Evolutionary conservation across 2,888 invertebrate species (phyloP), one percentile per base, ranked within the genome.

Genomic region (Girardia tigrina): DNA sequence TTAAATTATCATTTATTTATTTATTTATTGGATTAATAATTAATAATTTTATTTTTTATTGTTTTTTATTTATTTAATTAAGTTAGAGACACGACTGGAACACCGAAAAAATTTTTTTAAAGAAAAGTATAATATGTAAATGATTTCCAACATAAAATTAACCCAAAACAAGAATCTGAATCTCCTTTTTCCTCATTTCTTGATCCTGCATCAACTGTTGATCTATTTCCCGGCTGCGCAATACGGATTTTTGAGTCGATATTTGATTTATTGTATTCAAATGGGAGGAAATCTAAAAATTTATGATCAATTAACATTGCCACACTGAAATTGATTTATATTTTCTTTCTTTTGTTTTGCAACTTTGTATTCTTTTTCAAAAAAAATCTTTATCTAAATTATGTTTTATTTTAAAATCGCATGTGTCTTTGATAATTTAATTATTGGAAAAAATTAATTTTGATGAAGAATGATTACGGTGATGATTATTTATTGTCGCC

Each of bases 221-320:
- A 56, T 56, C 56, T 56, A 56, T 56, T 23, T 56, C 56, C n/a
- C 56, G 56, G 56, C 56, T 56, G n/a, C 56, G 56, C 56, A 56
- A n/a, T 56, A 56, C 56, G n/a, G 56, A 56, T 56, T 56, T 56
- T 56, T 56, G 56, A 56, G 56, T 56, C 4, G 56, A 56, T 56
- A 56, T 56, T 56, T 56, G 56, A 56, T 56, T 56, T 56, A 56
- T 56, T n/a, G 56, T 56, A 23, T 56, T 56, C 56, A 56, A 56
- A 56, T 56, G 56, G 56, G 56, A 56, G n/a, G 56, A 56, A 56
- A 56, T 56, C 56, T 56, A 56, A 56, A 56, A 56, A 56, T 56
- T 56, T 56, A 56, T 56, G 56, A 56, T 56, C 56, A n/a, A 56
- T 56, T 56, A 56, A 56, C n/a, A 56, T 56, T 56, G 56, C 56